Conservation (phyloP, 2,113 vertebrate genomes). For the Apodemus speciosus region DNA sequence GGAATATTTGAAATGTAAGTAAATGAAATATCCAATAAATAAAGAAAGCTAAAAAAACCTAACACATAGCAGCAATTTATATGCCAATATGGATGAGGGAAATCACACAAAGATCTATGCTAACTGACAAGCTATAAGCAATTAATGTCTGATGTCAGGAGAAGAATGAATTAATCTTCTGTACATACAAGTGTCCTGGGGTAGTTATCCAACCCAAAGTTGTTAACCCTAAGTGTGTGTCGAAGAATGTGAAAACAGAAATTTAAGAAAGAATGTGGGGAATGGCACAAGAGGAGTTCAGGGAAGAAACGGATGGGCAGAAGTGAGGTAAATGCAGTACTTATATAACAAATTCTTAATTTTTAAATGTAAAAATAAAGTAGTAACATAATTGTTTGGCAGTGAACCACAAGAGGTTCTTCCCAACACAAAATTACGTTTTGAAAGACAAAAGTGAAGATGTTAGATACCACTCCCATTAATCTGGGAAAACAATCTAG, state of each 20-base stretch:
- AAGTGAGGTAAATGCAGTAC: not conserved
- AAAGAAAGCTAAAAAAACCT: too few species aligned
- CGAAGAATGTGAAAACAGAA: not conserved
- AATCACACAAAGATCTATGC: not conserved
- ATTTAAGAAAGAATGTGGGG: not conserved
- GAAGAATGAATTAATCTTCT: not conserved
- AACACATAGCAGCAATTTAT: not conserved
- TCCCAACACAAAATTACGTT: not conserved
- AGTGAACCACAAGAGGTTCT: not conserved
- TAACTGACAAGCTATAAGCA: not conserved
- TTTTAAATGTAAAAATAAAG: not conserved
- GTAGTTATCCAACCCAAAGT: not conserved
- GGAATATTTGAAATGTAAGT: too few species aligned
- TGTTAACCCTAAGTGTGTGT: not conserved
- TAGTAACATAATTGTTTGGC: not conserved
- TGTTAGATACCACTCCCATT: not conserved
- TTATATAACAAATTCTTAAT: not conserved
- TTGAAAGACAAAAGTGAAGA: not conserved
- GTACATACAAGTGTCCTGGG: not conserved
- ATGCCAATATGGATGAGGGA: not conserved
- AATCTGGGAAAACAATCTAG: not conserved
- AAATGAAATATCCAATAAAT: too few species aligned
- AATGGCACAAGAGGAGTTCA: not conserved
- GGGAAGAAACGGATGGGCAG: not conserved
- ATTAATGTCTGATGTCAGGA: not conserved